These are phyloP conservation scores for Atherinomorus stipes DNA, from an alignment of 2,113 vertebrate species.

Conservation along the genomic window DNA sequence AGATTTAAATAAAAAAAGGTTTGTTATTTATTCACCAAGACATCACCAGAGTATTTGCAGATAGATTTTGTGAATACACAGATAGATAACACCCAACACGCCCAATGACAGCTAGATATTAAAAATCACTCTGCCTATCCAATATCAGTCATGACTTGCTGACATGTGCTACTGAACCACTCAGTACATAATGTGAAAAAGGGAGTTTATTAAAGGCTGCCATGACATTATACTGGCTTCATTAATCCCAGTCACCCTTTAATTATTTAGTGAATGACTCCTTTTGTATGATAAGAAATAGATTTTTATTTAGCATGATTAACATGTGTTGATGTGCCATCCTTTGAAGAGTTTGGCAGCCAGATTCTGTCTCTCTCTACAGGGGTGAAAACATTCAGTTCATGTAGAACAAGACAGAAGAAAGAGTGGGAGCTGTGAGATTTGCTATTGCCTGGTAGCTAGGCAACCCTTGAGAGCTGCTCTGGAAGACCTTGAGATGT, in stretches of 20 bases:
- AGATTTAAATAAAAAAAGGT: no score
- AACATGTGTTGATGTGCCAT: conserved; percentile 61
- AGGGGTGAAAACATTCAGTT: conserved; percentile 61
- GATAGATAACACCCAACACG: conserved; percentile 9
- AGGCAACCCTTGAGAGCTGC: conserved; percentile 79
- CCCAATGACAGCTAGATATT: conserved; percentile 35
- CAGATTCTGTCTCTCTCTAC: conserved; percentile 32
- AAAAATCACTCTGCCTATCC: conserved; percentile 34
- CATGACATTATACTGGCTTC: conserved; percentile 55
- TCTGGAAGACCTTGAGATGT: conserved; percentile 78
- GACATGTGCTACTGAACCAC: conserved; percentile 42
- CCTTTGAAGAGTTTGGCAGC: conserved; percentile 64
- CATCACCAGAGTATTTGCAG: neutral
- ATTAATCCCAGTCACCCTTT: conserved; percentile 56
- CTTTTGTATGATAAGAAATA: conserved; percentile 51
- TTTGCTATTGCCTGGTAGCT: conserved; percentile 74
- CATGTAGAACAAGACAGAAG: conserved; percentile 71
- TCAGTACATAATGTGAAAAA: conserved; percentile 49
- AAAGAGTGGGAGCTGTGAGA: conserved; percentile 70
- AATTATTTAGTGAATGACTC: conserved; percentile 63
- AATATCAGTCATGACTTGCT: conserved; percentile 32
- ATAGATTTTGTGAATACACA: neutral
- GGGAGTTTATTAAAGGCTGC: conserved; percentile 54
- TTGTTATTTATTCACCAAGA: conserved; percentile 7
- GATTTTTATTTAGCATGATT: conserved; percentile 58